phyloP scores from a whole-genome alignment of 2,888 invertebrate species.

The Aplocera efformata region DNA sequence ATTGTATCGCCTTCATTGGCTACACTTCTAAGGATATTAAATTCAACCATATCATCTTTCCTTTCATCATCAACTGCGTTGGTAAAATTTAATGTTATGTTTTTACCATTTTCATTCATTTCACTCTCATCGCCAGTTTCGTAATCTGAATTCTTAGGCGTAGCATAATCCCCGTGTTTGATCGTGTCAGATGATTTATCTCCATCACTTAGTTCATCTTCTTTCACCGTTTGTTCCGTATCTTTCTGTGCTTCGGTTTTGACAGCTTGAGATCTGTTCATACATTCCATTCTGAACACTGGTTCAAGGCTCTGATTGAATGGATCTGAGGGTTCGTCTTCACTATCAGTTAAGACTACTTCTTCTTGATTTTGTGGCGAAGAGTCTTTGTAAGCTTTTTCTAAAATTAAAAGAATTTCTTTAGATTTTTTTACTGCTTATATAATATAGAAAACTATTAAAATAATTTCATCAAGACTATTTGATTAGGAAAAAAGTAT shows the following conservation, averaged over 20 bases:
- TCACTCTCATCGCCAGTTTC: conserved; percentile 29
- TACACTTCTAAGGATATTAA: no score
- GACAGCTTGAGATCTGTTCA: conserved; percentile 41
- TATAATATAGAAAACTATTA: no score
- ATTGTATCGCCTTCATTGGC: no score
- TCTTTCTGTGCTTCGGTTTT: conserved; percentile 24
- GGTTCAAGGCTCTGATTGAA: conserved; percentile 64
- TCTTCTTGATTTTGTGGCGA: conserved; percentile 32
- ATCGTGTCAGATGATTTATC: conserved; percentile 38
- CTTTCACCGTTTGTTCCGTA: conserved; percentile 19
- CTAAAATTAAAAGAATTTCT: conserved; percentile 38
- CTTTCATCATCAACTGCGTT: conserved; percentile 4
- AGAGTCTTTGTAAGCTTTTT: conserved; percentile 43
- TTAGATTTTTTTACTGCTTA: no score
- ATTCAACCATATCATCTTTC: neutral
- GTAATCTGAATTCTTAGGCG: conserved; percentile 24
- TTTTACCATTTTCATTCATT: conserved; percentile 17
- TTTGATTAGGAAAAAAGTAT: no score
- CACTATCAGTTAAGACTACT: conserved; percentile 45
- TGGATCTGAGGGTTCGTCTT: conserved; percentile 45
- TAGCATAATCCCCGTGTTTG: conserved; percentile 32
- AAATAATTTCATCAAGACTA: no score
- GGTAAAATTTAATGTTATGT: conserved; percentile 5
- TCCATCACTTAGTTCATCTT: conserved; percentile 31
- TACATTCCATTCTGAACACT: conserved; percentile 50